Conservation (phyloP, 2,113 vertebrate genomes). For the Crotalus viridis region DNA sequence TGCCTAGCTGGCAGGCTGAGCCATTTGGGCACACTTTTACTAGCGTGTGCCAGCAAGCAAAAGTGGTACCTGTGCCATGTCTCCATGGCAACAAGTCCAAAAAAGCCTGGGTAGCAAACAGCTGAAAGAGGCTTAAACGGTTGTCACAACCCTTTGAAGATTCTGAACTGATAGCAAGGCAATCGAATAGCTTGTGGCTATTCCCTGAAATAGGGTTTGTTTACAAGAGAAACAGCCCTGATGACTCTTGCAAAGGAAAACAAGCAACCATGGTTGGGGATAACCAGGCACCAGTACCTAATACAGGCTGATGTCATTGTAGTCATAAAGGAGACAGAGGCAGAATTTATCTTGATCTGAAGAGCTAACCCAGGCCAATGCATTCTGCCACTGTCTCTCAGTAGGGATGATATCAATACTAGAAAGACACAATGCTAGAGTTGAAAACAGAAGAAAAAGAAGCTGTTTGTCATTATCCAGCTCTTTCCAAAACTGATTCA, state of each 20-base stretch:
- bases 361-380: neutral
- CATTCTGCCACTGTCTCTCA: neutral
- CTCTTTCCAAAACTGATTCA: neutral
- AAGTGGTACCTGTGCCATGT: conserved; percentile 66
- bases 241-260: neutral
- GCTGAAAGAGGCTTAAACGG: conserved; percentile 44
- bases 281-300: neutral
- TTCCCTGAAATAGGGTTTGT: neutral
- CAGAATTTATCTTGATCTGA: neutral
- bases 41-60: conserved; percentile 49
- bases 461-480: neutral
- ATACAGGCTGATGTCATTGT: conserved; percentile 10
- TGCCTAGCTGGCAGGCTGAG: conserved; percentile 60
- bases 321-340: conserved; percentile 4
- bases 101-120: conserved; percentile 45
- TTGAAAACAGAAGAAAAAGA: neutral
- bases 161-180: conserved; percentile 11
- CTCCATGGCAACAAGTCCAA: conserved; percentile 63
- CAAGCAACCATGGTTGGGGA: neutral
- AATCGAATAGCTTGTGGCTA: neutral
- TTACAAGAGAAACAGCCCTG: neutral
- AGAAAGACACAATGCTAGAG: neutral
- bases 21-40: conserved; percentile 62
- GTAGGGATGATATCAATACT: neutral
- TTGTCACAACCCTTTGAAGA: conserved; percentile 20